Percentiles rank a stretch among this genome's conserved stretches.
These are phyloP conservation scores for Phytoseiulus persimilis DNA, from an alignment of 2,888 invertebrate species.

Conservation along the genomic window DNA sequence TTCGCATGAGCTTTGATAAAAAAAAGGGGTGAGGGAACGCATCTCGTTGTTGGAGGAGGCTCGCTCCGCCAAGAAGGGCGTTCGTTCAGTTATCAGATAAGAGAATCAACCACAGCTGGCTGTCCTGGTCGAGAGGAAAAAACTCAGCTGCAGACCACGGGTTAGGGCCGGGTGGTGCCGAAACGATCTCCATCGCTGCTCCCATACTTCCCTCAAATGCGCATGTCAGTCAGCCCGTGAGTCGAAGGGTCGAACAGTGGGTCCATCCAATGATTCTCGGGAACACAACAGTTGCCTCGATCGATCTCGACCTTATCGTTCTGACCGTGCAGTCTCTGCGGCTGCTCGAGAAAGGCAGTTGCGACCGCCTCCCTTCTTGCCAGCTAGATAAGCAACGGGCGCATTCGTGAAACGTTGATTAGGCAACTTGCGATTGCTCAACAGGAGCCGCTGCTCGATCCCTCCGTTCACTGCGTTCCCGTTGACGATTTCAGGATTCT, in stretches of 20 bases:
- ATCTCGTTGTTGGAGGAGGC: not conserved
- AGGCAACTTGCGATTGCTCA: no score
- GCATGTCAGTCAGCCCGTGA: not conserved
- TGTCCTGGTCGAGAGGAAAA: not conserved
- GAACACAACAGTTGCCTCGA: not conserved
- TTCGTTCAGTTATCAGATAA: not conserved
- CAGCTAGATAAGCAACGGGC: not conserved
- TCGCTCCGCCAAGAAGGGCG: not conserved
- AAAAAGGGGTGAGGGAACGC: not conserved
- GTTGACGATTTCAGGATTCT: no score
- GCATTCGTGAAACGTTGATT: not conserved
- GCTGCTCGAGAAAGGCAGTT: not conserved
- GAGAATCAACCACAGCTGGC: not conserved
- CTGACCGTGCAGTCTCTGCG: not conserved
- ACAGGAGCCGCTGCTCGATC: no score
- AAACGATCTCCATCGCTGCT: not conserved
- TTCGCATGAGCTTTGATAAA: not conserved
- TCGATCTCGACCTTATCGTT: not conserved
- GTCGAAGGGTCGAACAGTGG: not conserved
- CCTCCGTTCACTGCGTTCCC: no score
- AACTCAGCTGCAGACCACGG: not conserved
- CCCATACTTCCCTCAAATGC: not conserved
- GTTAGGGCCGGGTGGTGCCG: not conserved
- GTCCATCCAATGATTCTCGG: not conserved
- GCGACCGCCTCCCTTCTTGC: not conserved